Evolutionary conservation across 2,113 vertebrate genomes (phyloP), one percentile per base, ranked within the genome.

Genomic region (Bufo bufo): DNA sequence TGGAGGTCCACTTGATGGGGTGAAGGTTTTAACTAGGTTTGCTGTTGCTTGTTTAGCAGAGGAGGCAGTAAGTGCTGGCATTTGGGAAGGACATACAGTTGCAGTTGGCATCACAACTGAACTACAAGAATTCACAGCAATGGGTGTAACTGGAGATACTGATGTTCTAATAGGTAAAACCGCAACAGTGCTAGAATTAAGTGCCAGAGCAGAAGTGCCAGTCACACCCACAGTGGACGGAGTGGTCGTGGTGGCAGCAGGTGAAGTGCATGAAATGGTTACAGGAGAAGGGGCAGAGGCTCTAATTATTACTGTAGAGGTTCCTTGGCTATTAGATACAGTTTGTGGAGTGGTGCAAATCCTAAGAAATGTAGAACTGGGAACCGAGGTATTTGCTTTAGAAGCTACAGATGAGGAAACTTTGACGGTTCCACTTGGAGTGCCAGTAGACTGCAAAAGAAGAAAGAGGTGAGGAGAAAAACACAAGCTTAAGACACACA

Each of bases 361-460:
- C 63, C 80, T 65, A 52, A 88, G 71, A 47, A 88, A 33, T 87
- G 14, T 82, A 14, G 93, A 90, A 80, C 88, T 88, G 84, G 81
- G 12, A 52, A 52, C 23, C 1, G 71, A 19, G 43, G 71, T 14
- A 84, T 50, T 75, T 75, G 49, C 58, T 65, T 82, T 66, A 77
- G 80, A 19, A 19, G 47, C 80, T 8, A 77, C 1, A 49, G 78
- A 72, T 47, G 93, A 89, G 79, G 93, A 91, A 90, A 92, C 90
- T 83, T 93, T 50, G 86, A 92, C 90, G 90, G 91, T 91, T 91
- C 14, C 94, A 54, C 91, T 47, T 88, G 93, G 74, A 91, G 92
- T 89, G 91, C 93, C 87, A 92, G 92, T 75, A 90, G 93, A 81
- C 95, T 96, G 90, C 90, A 93, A 92, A 85, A 56, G 88, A 92